phyloP scores from a whole-genome alignment of 1,140 invertebrate species.

The Orchestia grillus region DNA sequence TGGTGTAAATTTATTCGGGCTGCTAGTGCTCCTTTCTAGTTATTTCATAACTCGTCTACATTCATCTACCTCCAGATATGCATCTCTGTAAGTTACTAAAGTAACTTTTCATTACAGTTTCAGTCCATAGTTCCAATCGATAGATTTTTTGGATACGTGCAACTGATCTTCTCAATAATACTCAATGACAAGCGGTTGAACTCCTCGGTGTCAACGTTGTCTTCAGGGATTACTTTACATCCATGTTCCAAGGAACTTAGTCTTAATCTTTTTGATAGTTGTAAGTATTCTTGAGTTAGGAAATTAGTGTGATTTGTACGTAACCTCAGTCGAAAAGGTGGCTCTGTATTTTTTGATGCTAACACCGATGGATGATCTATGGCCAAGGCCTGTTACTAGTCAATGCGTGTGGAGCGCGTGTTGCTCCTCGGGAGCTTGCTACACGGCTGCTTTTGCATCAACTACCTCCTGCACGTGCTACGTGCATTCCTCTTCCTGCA shows the following conservation, averaged over 20 bases:
- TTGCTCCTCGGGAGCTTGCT: background rate
- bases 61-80: background rate
- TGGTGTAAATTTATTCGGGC: background rate
- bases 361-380: background rate
- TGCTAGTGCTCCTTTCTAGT: background rate
- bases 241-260: background rate
- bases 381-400: background rate
- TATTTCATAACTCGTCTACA: background rate
- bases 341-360: background rate
- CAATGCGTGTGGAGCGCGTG: background rate
- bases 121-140: background rate
- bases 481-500: slow-evolving; percentile 10
- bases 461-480: slow-evolving; percentile 39
- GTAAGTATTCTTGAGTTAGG: background rate
- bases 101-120: background rate
- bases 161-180: background rate
- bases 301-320: background rate
- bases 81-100: background rate
- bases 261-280: background rate
- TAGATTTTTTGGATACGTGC: background rate
- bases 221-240: background rate
- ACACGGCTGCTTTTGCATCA: background rate
- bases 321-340: background rate
- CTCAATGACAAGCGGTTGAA: background rate
- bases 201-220: background rate